Evolutionary conservation across 2,113 vertebrate species (phyloP), one percentile per base, ranked within the genome.

Genomic region (Procavia capensis): DNA sequence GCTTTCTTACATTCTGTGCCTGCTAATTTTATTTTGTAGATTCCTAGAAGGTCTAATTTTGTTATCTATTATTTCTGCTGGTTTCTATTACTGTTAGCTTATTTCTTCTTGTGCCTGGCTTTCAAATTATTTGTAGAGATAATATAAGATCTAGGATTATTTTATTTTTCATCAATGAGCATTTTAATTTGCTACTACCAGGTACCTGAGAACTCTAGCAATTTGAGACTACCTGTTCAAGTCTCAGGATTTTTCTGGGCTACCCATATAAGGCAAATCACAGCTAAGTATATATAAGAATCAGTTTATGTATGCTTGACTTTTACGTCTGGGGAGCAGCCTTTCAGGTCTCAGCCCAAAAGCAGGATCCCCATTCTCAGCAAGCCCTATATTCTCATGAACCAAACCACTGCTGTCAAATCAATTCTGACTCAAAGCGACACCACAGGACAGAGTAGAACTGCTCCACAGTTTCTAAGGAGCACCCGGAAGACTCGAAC

Each of bases 81-180:
- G 41, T 63, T 22, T 82, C 76, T 78, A 70, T n/a, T 59, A 14
- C 34, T 11, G 54, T 13, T 41, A 31, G 41, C 6, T 72, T 76
- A 43, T 82, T 54, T 76, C 41, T 20, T 66, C 34, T 74, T 47
- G 50, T 50, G 34, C 22, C 41, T 63, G 50, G 31, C 39, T 82
- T 90, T 68, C 50, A 63, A 59, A 92, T 76, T 68, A 85, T 85
- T 86, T 85, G 29, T 61, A 85, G 66, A 90, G 89, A 63, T 85
- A 47, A 84, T 45, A 11, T 70, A 82, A 81, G 41, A 16, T 6
- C 7, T 89, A 10, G 17, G 25, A 39, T 5, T 27, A 94, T 39
- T 75, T 41, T 92, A 50, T 89, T 64, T 84, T 79, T n/a, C 31
- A 80, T 39, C 78, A n/a, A 50, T n/a, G 63, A 63, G 10, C 14